Base-by-base conservation (phyloP, 1,140 invertebrate genomes). In the Magallana ariakensis region DNA sequence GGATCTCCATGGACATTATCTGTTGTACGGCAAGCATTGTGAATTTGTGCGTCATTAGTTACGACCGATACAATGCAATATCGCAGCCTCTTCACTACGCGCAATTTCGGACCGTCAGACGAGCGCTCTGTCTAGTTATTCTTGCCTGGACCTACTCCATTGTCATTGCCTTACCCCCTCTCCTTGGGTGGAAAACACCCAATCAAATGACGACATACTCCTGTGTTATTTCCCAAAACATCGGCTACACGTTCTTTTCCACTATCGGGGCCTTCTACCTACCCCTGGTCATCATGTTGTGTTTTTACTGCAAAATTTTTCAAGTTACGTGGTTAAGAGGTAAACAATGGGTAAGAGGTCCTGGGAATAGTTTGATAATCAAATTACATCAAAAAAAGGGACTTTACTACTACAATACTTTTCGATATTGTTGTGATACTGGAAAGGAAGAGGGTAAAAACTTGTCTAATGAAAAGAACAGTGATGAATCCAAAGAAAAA, bases 111-210 rank as follows among this genome's bases (percentile, higher is more conserved):
- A 99, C 98, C 4, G 55, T 86, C 0, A 85, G 98, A 15, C 97
- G 97, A 87, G 96, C 98, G 46, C 98, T 99, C 0, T 95, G 98
- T 4, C 95, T 97, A 94, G 99, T 99, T 88, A 96, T 96, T 2
- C 96, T 97, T 15, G 98, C 99, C 0, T 99, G 99, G 99, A 93
- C 97, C 1, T 95, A 98, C 7, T 98, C 97, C 0, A 96, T 97
- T 11, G 94, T 98, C 33, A 99, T 99, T 88, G 98, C 98, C 90
- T 98, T 98, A 13, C 98, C 98, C 3, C 98, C 98, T 0, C 94
- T 99, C 53, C 96, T 99, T 46, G 98, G 98, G 0, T 99, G 98
- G 98, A 88, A 84, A 11, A 54, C 83, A 33, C 85, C 90, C 10
- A 85, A 90, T 19, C 62, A 46, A 11, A 26, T 83, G 13, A 56